phyloP scores from a whole-genome alignment of 2,113 vertebrate species.

The Amia ocellicauda region DNA sequence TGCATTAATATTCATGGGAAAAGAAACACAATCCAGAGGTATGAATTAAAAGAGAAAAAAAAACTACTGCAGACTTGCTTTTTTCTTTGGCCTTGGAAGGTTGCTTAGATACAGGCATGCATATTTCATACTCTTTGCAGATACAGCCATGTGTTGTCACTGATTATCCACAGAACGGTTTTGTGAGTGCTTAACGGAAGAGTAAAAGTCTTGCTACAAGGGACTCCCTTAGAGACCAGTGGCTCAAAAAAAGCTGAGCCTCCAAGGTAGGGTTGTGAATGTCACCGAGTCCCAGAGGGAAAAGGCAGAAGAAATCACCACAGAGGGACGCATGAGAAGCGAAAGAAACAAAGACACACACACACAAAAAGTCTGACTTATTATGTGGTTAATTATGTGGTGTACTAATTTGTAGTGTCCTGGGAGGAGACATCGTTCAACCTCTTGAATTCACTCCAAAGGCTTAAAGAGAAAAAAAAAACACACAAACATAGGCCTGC shows the following conservation, averaged over 20 bases:
- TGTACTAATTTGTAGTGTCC: slow-evolving; percentile 41
- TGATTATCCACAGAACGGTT: background rate
- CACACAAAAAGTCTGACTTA: slow-evolving; percentile 35
- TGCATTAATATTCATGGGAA: too few relatives aligned
- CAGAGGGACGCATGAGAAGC: slow-evolving; percentile 34
- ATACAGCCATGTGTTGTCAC: slow-evolving; percentile 7
- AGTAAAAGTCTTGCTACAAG: too few relatives aligned
- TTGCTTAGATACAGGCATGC: too few relatives aligned
- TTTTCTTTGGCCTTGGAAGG: too few relatives aligned
- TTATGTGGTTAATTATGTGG: slow-evolving; percentile 46
- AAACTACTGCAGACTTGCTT: background rate
- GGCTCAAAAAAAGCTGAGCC: background rate
- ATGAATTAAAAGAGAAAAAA: background rate
- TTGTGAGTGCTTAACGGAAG: too few relatives aligned
- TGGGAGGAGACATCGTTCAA: slow-evolving; percentile 32
- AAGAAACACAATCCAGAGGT: too few relatives aligned
- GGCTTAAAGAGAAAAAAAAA: slow-evolving; percentile 41
- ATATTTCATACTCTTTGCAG: slow-evolving; percentile 7
- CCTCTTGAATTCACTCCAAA: slow-evolving; percentile 38
- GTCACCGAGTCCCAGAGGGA: background rate
- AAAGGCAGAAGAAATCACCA: background rate
- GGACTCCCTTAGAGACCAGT: background rate
- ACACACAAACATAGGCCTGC: slow-evolving; percentile 32
- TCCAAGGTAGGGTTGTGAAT: background rate
- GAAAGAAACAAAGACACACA: slow-evolving; percentile 26